These are phyloP conservation scores for Bombus affinis DNA, from an alignment of 1,140 invertebrate genomes.

Conservation along the genomic window DNA sequence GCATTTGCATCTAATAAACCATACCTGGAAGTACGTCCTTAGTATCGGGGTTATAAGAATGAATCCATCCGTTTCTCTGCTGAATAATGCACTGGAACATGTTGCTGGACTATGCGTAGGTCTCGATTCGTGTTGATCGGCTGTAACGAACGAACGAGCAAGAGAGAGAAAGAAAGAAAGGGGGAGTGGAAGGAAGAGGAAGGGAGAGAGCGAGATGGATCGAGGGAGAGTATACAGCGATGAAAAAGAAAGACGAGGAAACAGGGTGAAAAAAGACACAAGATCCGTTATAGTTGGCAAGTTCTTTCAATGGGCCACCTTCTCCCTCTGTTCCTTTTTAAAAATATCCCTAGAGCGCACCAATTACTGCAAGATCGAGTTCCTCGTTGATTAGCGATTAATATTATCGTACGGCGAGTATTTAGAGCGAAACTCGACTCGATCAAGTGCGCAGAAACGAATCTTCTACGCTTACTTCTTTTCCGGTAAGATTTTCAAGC, in stretches of 20 bases:
- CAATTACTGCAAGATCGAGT: background rate
- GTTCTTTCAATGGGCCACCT: conserved; percentile 33
- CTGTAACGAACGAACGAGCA: conserved; percentile 9
- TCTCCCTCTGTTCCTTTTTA: background rate
- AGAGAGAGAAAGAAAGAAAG: background rate
- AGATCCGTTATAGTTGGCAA: conserved; percentile 42
- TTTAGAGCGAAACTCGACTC: background rate
- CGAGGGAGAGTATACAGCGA: background rate
- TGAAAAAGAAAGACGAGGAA: background rate
- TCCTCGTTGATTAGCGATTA: conserved; percentile 2
- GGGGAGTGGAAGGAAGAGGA: background rate
- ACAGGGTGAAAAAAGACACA: background rate
- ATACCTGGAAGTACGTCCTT: conserved; percentile 91
- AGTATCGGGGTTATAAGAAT: conserved; percentile 87
- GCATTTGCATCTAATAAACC: background rate
- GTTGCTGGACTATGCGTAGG: conserved; percentile 53
- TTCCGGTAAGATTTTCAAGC: background rate
- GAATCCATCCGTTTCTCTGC: conserved; percentile 90
- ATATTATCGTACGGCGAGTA: conserved; percentile 3
- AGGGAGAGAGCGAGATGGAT: background rate
- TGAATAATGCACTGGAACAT: conserved; percentile 94
- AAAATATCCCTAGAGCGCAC: conserved; percentile 22
- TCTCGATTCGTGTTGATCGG: conserved; percentile 36
- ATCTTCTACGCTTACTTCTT: background rate
- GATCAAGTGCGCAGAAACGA: background rate